Base-by-base conservation (phyloP, 2,797 vertebrate species). In the Sus cebifrons region DNA sequence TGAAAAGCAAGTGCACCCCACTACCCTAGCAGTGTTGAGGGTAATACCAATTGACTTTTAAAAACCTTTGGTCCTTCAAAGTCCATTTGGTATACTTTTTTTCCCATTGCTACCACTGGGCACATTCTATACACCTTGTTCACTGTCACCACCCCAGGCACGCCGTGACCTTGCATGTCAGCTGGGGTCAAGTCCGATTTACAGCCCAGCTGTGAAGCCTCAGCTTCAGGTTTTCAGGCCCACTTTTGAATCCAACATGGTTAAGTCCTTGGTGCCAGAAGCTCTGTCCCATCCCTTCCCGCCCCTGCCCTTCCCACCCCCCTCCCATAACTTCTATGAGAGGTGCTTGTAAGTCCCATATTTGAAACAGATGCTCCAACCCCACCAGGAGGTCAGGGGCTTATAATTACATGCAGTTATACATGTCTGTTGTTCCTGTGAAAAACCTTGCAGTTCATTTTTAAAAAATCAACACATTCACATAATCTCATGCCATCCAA, bases 401-500 rank as follows among this genome's bases (percentile, higher is more conserved):
- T 97, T 97, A 77, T 86, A 91, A 89, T 93, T 96, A 90, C 97
- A 98, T 97, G 98, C 97, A 94, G 96, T 94, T 97, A 97, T 97
- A 97, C 97, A 97, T 93, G 27, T 97, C 97, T 95, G 83, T 97
- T 18, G 95, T 90, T 97, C 97, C 97, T 95, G 77, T 90, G 96
- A 98, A 98, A 98, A 40, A 98, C 95, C 96, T 98, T 97, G 97
- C 90, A 85, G 83, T 96, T 97, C 95, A 96, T 97, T 93, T 94
- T 65, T 94, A 10, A 84, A 89, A 97, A 96, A 98, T 98, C 97
- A 97, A 97, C 97, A 97, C 91, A 98, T 97, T 98, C 98, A 98
- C 98, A 98, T 98, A 96, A 98, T 98, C 97, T 98, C 98, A 98
- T 83, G 92, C 98, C 98, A 98, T 97, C 98, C 98, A 98, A 98